phyloP scores from a whole-genome alignment of 2,888 invertebrate genomes.

The Griposia aprilina region DNA sequence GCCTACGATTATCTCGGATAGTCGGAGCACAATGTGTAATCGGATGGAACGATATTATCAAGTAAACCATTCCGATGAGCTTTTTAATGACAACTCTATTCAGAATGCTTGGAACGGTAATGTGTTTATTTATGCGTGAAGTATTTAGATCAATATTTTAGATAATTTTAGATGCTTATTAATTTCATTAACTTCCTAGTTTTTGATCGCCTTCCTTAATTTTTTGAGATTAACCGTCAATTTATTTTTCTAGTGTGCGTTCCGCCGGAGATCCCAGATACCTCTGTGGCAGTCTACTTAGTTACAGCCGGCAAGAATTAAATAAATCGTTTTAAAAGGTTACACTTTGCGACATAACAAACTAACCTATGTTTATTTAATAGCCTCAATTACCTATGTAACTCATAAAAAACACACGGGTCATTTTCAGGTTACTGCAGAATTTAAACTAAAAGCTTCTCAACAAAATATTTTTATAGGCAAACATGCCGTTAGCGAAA shows the following conservation, averaged over 20 bases:
- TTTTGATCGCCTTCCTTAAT: constrained; percentile 32
- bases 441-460: constrained; percentile 32
- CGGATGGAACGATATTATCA: constrained; percentile 66
- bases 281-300: not conserved
- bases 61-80: constrained; percentile 51
- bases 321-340: not conserved
- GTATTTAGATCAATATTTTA: constrained; percentile 50
- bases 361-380: constrained; percentile 17
- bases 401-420: constrained; percentile 5
- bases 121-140: constrained; percentile 56
- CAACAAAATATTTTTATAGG: constrained; percentile 27
- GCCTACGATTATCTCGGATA: constrained; percentile 55
- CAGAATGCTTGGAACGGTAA: constrained; percentile 38
- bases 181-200: constrained; percentile 25
- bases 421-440: constrained; percentile 16
- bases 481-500: not conserved
- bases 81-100: constrained; percentile 56
- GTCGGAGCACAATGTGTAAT: constrained; percentile 55
- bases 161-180: constrained; percentile 39
- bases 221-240: constrained; percentile 20
- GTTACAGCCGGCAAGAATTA: not conserved
- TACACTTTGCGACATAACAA: not conserved
- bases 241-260: constrained; percentile 7
- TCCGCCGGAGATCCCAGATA: not conserved
- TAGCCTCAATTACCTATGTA: not conserved